Evolutionary conservation across 2,113 vertebrate species (phyloP).

Genomic region (Rhinogobius similis): DNA sequence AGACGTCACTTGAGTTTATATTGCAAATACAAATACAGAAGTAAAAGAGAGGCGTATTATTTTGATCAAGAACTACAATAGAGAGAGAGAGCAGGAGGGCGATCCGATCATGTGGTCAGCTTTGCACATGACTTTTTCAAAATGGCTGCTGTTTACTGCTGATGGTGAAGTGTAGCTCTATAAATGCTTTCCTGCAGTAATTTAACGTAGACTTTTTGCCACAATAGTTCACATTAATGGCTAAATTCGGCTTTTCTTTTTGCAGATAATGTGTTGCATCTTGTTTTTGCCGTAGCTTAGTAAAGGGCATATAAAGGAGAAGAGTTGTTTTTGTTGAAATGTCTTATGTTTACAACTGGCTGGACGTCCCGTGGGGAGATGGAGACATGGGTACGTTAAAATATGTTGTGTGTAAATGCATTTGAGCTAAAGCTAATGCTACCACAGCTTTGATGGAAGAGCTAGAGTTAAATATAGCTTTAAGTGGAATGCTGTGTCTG

Average conservation of each 20-base stretch:
- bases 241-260: background rate
- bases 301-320: background rate
- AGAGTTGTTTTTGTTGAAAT: constrained; percentile 57
- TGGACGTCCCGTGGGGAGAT: constrained; percentile 91
- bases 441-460: constrained; percentile 13
- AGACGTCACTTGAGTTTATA: too few relatives aligned
- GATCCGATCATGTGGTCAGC: background rate
- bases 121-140: constrained; percentile 13
- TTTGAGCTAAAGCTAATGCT: background rate
- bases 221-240: background rate
- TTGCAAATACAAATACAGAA: too few relatives aligned
- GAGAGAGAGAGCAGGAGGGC: background rate
- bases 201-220: background rate
- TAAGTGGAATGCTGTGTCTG: background rate
- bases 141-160: constrained; percentile 13
- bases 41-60: background rate
- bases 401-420: background rate
- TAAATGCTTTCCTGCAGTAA: background rate
- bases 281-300: background rate
- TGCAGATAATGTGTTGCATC: background rate
- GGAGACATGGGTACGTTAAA: constrained; percentile 87
- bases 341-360: constrained; percentile 83
- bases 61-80: background rate
- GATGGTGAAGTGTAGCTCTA: background rate
- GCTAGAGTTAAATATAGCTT: constrained; percentile 25